A percentile compares a stretch with the other conserved stretches of the same genome.
Evolutionary conservation across 1,140 invertebrate species (phyloP).

Genomic region (Drosophila trapezifrons): DNA sequence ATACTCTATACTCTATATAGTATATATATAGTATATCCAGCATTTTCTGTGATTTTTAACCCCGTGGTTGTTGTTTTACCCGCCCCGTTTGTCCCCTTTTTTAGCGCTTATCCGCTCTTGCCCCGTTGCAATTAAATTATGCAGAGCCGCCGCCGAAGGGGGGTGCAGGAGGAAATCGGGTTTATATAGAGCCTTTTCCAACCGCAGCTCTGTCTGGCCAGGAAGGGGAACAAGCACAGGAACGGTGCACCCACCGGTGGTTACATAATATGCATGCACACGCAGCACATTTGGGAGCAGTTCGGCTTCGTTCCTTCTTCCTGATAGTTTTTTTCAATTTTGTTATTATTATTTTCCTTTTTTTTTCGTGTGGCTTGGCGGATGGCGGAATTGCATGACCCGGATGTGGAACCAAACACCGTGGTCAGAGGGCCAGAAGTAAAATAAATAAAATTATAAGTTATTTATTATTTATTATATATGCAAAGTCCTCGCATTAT

Average conservation of each 20-base stretch:
- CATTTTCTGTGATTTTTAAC: constrained; percentile 53
- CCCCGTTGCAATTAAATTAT: constrained; percentile 61
- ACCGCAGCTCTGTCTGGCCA: constrained; percentile 29
- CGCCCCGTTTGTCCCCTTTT: constrained; percentile 16
- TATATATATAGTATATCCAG: constrained; percentile 3
- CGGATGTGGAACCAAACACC: constrained; percentile 33
- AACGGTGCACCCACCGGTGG: constrained; percentile 10
- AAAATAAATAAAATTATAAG: no score
- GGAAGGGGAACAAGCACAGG: constrained; percentile 7
- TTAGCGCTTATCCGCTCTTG: constrained; percentile 50
- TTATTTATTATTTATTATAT: no score
- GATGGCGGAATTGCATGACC: constrained; percentile 56
- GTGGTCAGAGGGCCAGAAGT: neutral
- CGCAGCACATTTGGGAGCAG: constrained; percentile 74
- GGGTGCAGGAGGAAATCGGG: neutral
- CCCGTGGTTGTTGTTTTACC: constrained; percentile 1
- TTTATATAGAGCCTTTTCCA: constrained; percentile 19
- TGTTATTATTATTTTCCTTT: neutral
- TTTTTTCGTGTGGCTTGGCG: constrained; percentile 41
- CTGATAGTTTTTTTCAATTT: constrained; percentile 10
- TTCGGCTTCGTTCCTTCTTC: constrained; percentile 44
- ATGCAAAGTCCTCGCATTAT: no score
- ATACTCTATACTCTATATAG: neutral
- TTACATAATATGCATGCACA: constrained; percentile 71
- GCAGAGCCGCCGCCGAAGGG: constrained; percentile 27